A percentile compares a stretch with the other conserved stretches of the same genome.
Conservation (phyloP, 2,888 invertebrate species). For the Galerucella nymphaeae region DNA sequence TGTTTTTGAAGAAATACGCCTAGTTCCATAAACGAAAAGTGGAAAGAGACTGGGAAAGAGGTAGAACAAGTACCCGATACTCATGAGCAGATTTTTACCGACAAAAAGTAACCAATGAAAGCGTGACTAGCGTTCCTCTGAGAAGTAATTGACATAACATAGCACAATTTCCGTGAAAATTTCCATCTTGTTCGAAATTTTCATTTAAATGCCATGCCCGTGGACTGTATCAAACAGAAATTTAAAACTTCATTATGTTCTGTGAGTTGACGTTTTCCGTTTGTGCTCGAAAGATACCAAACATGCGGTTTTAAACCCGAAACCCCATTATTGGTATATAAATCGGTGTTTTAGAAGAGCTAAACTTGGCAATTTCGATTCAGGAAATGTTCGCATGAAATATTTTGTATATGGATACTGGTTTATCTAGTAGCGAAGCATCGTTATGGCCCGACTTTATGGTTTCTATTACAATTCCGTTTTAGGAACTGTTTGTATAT, state of each 20-base stretch:
- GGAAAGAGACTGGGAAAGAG: too few relatives aligned
- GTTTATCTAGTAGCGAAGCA: conserved; percentile 38
- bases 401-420: conserved; percentile 42
- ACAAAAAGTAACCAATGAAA: too few relatives aligned
- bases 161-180: background rate
- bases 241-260: conserved; percentile 17
- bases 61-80: too few relatives aligned
- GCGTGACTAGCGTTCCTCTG: too few relatives aligned
- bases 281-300: conserved; percentile 32
- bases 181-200: background rate
- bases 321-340: conserved; percentile 40
- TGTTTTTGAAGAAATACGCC: too few relatives aligned
- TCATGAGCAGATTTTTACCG: too few relatives aligned
- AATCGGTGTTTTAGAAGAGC: conserved; percentile 43
- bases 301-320: conserved; percentile 35
- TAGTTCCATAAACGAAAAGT: too few relatives aligned
- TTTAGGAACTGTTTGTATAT: conserved; percentile 43
- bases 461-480: conserved; percentile 44
- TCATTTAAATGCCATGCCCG: background rate
- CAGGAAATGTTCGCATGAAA: conserved; percentile 43
- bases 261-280: conserved; percentile 7
- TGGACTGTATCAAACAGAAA: background rate
- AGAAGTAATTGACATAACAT: too few relatives aligned
- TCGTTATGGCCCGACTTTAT: conserved; percentile 40
- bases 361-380: conserved; percentile 44